Evolutionary conservation across 92 coral and sea anemone species (phyloP).

Genomic region (Siderastrea siderea): DNA sequence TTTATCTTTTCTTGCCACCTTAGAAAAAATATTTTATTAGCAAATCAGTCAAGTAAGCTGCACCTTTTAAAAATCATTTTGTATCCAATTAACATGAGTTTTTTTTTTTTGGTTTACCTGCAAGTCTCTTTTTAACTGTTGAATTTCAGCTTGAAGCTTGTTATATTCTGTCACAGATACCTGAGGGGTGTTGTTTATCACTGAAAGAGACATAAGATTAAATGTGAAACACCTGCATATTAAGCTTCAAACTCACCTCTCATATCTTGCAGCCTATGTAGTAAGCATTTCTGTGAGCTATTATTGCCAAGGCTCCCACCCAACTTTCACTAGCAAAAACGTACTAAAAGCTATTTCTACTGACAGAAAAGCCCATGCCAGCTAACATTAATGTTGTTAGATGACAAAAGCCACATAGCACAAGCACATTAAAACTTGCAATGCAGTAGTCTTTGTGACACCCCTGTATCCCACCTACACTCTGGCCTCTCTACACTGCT

Average conservation of each 20-base stretch:
- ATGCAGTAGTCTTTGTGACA: too few relatives aligned
- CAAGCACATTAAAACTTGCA: too few relatives aligned
- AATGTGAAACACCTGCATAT: not conserved
- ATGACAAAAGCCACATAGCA: too few relatives aligned
- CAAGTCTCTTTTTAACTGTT: conserved; percentile 65
- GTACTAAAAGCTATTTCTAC: too few relatives aligned
- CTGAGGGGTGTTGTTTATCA: conserved; percentile 62
- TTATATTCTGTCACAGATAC: conserved; percentile 77
- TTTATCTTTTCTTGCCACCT: conserved; percentile 75
- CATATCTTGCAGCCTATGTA: not conserved
- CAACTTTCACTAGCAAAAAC: too few relatives aligned
- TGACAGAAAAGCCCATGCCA: too few relatives aligned
- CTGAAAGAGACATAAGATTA: not conserved
- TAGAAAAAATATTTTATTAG: not conserved
- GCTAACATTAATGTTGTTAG: too few relatives aligned
- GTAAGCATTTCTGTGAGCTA: not conserved
- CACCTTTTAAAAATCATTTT: not conserved
- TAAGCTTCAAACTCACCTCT: not conserved
- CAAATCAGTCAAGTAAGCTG: too few relatives aligned
- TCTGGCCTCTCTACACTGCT: too few relatives aligned
- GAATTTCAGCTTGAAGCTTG: conserved; percentile 80
- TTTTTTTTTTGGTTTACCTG: conserved; percentile 47
- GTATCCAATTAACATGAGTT: not conserved
- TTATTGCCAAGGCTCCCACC: too few relatives aligned
- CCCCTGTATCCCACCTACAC: too few relatives aligned